phyloP scores from a whole-genome alignment of 1,140 invertebrate species.

The Drosophila obscura region DNA sequence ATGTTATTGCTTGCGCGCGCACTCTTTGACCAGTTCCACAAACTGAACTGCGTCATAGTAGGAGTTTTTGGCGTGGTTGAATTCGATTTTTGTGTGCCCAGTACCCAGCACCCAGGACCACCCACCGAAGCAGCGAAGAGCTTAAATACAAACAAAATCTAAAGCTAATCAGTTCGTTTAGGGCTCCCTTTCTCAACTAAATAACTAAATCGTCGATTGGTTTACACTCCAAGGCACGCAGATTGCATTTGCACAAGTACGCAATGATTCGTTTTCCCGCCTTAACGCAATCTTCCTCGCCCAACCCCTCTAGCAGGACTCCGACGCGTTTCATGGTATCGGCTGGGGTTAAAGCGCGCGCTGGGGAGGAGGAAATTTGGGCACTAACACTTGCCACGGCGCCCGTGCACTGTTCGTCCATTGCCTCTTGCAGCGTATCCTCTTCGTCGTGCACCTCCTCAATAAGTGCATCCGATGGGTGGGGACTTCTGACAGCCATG shows the following conservation, averaged over 20 bases:
- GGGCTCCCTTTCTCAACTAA: constrained; percentile 19
- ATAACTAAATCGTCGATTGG: constrained; percentile 72
- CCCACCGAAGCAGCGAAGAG: too few species aligned
- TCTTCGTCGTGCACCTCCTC: constrained; percentile 66
- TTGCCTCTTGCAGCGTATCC: constrained; percentile 73
- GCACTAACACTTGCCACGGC: neutral
- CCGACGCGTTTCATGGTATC: constrained; percentile 67
- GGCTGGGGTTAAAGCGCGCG: constrained; percentile 9
- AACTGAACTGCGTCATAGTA: constrained; percentile 72
- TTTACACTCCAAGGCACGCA: constrained; percentile 65
- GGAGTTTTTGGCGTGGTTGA: constrained; percentile 50
- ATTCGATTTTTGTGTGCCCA: constrained; percentile 58
- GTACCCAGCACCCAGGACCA: neutral
- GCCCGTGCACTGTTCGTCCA: constrained; percentile 70
- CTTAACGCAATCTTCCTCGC: constrained; percentile 54
- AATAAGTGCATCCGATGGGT: constrained; percentile 40
- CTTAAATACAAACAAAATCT: neutral
- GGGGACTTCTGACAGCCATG: constrained; percentile 1
- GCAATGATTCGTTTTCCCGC: constrained; percentile 71
- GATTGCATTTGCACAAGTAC: constrained; percentile 74
- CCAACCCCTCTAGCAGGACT: constrained; percentile 64
- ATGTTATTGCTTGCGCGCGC: constrained; percentile 80
- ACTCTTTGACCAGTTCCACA: constrained; percentile 62
- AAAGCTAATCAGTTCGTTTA: constrained; percentile 8
- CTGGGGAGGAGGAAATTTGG: neutral